Evolutionary conservation across 2,797 vertebrate species (phyloP).

Genomic region (Peromyscus eremicus): DNA sequence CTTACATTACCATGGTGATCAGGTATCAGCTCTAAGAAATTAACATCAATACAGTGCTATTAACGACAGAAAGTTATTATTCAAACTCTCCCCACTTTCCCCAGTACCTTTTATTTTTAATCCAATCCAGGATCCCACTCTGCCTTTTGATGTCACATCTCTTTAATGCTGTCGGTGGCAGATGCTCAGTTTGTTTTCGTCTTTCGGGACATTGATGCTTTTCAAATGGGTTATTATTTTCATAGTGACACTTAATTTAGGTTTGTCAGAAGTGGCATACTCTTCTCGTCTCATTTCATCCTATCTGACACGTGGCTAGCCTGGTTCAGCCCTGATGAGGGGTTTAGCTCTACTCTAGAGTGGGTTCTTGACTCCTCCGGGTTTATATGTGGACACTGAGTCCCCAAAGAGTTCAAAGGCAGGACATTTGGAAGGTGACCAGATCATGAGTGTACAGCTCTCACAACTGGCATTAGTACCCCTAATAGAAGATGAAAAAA

Average conservation of each 20-base stretch:
- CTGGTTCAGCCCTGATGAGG: neutral
- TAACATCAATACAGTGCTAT: neutral
- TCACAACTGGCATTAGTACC: neutral
- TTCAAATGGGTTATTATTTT: constrained; percentile 21
- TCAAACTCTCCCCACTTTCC: neutral
- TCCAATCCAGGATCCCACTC: neutral
- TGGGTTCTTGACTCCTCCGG: neutral
- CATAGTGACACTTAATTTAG: neutral
- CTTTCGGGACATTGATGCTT: neutral
- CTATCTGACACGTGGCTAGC: neutral
- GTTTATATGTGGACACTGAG: neutral
- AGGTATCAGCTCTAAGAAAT: neutral
- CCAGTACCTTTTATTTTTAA: neutral
- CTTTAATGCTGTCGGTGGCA: neutral
- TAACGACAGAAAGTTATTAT: neutral
- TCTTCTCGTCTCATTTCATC: neutral
- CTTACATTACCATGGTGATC: neutral
- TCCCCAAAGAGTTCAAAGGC: neutral
- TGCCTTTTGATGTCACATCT: constrained; percentile 4
- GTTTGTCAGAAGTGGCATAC: neutral
- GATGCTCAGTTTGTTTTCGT: neutral
- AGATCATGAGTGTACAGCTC: neutral
- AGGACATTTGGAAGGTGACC: neutral
- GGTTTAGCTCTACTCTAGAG: neutral
- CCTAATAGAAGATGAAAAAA: neutral